Evolutionary conservation across 1,140 invertebrate genomes (phyloP).

Genomic region (Papilio helenus): DNA sequence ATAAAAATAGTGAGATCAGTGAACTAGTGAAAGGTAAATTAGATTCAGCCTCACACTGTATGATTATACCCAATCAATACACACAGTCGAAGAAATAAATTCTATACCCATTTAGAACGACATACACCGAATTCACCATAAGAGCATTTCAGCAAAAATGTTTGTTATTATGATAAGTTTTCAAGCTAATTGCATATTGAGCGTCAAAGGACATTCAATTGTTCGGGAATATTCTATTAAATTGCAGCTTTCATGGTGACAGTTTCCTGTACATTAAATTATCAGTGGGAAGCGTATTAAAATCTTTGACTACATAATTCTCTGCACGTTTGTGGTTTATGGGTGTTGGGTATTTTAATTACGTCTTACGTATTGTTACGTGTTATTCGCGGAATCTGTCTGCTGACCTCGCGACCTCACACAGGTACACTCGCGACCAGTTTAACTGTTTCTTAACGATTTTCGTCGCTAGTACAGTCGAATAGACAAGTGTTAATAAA

Average conservation of each 20-base stretch:
- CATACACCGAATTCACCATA: not conserved
- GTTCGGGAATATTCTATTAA: not conserved
- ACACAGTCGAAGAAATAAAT: not conserved
- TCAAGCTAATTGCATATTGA: not conserved
- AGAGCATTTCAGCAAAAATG: no score
- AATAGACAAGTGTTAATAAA: not conserved
- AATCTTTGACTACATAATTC: not conserved
- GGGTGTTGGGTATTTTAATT: not conserved
- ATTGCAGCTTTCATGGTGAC: not conserved
- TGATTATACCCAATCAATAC: constrained; percentile 33
- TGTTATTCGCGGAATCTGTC: not conserved
- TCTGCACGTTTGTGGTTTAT: not conserved
- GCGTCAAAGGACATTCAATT: not conserved
- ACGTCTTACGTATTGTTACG: constrained; percentile 14
- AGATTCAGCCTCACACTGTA: constrained; percentile 43
- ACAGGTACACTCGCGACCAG: constrained; percentile 12
- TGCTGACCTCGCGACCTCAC: constrained; percentile 4
- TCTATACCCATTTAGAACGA: not conserved
- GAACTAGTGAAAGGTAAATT: constrained; percentile 67
- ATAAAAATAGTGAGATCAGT: constrained; percentile 71
- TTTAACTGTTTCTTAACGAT: constrained; percentile 28
- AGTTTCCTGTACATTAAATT: not conserved
- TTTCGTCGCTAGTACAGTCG: constrained; percentile 7
- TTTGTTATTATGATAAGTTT: not conserved
- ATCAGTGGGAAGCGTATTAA: not conserved